Evolutionary conservation across 2,113 vertebrate genomes (phyloP).

Genomic region (Silurus meridionalis): DNA sequence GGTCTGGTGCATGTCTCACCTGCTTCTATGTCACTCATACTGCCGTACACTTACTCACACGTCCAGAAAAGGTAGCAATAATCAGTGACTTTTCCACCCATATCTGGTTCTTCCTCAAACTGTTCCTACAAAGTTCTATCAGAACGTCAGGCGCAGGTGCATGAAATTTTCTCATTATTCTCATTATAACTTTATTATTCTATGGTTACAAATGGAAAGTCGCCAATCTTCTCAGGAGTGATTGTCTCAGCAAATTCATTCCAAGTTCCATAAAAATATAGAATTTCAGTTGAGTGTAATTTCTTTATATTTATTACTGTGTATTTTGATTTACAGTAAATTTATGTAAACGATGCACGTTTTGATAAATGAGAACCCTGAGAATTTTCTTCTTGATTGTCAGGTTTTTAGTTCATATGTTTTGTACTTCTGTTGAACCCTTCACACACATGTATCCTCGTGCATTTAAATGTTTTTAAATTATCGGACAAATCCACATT

Average conservation of each 20-base stretch:
- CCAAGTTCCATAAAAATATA: not conserved
- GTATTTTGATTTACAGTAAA: not conserved
- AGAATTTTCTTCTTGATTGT: not conserved
- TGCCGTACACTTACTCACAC: not conserved
- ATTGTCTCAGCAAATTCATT: not conserved
- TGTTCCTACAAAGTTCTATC: no score
- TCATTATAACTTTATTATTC: not conserved
- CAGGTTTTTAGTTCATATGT: not conserved
- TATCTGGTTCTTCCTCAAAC: not conserved
- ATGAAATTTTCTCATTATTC: no score
- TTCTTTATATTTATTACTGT: not conserved
- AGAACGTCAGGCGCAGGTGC: no score
- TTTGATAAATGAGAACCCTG: not conserved
- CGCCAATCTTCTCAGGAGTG: not conserved
- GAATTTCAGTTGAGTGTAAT: no score
- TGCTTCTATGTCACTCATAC: not conserved
- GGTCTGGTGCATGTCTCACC: not conserved
- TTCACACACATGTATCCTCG: not conserved
- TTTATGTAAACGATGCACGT: not conserved
- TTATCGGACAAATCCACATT: not conserved
- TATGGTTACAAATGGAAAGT: not conserved
- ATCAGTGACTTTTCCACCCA: not conserved
- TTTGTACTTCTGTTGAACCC: not conserved
- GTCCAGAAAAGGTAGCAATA: not conserved
- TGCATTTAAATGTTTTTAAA: not conserved